Base-by-base conservation (phyloP, 2,888 invertebrate species). In the Ichneumoninae sp. region DNA sequence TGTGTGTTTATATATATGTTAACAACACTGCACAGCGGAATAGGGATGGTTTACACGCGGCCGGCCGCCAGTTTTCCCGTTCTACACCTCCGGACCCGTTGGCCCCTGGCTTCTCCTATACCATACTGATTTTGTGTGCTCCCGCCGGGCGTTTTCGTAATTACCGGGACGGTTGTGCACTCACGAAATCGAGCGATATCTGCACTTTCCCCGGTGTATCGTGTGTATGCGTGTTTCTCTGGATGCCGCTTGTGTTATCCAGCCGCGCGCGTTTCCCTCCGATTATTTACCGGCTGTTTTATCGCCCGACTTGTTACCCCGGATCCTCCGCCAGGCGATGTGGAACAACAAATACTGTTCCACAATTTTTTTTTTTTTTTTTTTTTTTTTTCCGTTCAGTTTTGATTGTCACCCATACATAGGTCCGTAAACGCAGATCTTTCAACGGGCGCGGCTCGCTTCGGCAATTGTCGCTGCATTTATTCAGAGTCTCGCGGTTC, bases 71-170 rank as follows among this genome's bases (percentile, higher is more conserved):
- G 69, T 84, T 82, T 69, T 33, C 82, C 78, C 36, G 74, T 75
- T 83, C 76, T 74, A 54, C 54, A 65, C 47, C 75, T 50, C 70
- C 75, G 36, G 52, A 54, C 44, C 62, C 44, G 44, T 2, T 47
- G 16, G 44, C 44, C 5, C 44, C 47, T 50, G 47, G 33, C 60
- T 44, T 40, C 69, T 22, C 52, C 69, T 69, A 52, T 79, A 83
- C 74, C 65, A 26, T 50, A 75, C 79, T 83, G 75, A 83, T 83
- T 83, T 70, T 26, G 71, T 57, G 69, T 50, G 47, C 66, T 30
- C 75, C 75, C 80, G 57, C 70, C 60, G 75, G 83, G 75, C 70
- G 74, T 83, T 83, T 80, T 76, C 80, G 80, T 83, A 80, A 83
- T 80, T 83, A 83, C 83, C 66, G 54, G 50, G 40, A 62, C 57